Conservation (phyloP, 2,888 invertebrate genomes). For the Mycalesis mineus region DNA sequence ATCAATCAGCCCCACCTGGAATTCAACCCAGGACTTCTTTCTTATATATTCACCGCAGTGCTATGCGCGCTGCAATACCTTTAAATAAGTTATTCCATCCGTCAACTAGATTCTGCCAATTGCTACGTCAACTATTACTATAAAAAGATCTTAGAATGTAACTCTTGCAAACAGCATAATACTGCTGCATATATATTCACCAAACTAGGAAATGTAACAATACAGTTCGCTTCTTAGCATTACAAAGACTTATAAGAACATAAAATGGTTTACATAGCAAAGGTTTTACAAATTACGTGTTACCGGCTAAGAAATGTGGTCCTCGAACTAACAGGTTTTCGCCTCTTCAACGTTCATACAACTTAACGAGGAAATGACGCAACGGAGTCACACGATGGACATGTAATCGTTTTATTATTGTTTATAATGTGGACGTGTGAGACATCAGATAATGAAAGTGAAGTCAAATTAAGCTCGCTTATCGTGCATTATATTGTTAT, state of each 20-base stretch:
- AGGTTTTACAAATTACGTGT: slow-evolving; percentile 22
- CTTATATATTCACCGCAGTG: too few relatives aligned
- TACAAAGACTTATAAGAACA: slow-evolving; percentile 9
- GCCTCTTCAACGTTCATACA: slow-evolving; percentile 39
- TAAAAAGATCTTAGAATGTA: too few relatives aligned
- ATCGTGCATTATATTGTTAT: neutral
- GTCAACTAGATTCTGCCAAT: too few relatives aligned
- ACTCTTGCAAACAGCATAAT: neutral
- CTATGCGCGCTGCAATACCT: too few relatives aligned
- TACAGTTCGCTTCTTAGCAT: neutral
- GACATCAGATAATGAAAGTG: slow-evolving; percentile 42
- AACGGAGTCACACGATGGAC: slow-evolving; percentile 25
- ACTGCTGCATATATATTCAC: neutral
- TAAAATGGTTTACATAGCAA: slow-evolving; percentile 20
- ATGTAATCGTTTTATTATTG: slow-evolving; percentile 19
- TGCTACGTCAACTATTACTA: too few relatives aligned
- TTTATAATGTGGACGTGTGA: slow-evolving; percentile 31
- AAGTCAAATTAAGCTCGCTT: neutral
- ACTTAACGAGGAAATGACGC: slow-evolving; percentile 48
- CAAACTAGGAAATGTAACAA: neutral
- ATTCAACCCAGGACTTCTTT: too few relatives aligned
- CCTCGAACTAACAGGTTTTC: slow-evolving; percentile 24
- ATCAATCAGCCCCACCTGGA: too few relatives aligned
- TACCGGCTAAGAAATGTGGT: slow-evolving; percentile 17
- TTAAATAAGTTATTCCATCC: too few relatives aligned